Evolutionary conservation across 2,113 vertebrate species (phyloP), one percentile per base, ranked within the genome.

Genomic region (Etheostoma spectabile): DNA sequence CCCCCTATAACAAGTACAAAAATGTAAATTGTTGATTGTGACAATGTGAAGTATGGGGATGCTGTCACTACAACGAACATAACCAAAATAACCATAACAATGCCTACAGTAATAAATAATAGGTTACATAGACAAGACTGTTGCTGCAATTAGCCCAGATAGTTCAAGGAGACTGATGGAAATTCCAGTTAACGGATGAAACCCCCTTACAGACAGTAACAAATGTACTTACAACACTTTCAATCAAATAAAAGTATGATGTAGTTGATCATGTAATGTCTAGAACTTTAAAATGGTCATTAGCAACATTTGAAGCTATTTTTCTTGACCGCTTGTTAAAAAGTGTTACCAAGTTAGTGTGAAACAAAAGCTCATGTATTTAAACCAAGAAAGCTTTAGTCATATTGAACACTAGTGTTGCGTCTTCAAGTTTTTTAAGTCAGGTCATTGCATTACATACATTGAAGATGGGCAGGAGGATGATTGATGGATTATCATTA

Each of bases 401-500:
- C 62, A 42, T 7, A 68, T 14, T 35, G 24, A 55, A 72, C 62
- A 75, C 38, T 42, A 21, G 21, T 30, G 35, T 30, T 78, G 65
- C 72, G 18, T 68, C 49, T 60, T 60, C 30, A 78, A 78, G 51
- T 78, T 76, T 76, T 84, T 63, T 59, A 49, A 77, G 51, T 70
- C 30, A 33, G 84, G 66, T 24, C 74, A 38, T 74, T 75, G 80
- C 72, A 77, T 70, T 66, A 52, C 13, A 71, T 63, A 70, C 45
- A 60, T 10, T 56, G 82, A 80, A 59, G 68, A 83, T 33, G 49
- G 68, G 49, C 64, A 16, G 35, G 27, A 35, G n/a, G 62, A 75
- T 89, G 89, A 92, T 79, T 91, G 88, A 92, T 92, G 88, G 77
- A 86, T 90, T 74, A 84, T 86, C 83, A 86, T 87, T 82, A 87